Conservation (phyloP, 2,113 vertebrate species). For the Emydura subglobosa region DNA sequence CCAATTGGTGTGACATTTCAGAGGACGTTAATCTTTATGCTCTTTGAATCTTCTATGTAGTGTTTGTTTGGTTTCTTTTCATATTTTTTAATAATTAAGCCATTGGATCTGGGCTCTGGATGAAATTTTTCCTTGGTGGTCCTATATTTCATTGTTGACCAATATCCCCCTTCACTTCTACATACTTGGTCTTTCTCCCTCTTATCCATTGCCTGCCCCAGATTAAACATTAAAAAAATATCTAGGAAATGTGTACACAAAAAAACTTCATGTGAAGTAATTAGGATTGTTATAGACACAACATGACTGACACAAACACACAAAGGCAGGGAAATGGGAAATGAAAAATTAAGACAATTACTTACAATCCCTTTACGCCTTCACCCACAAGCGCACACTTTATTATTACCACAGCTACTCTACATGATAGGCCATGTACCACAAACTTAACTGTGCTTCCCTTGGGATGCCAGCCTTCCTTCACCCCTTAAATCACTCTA, state of each 20-base stretch:
- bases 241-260: background rate
- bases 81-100: constrained; percentile 45
- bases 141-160: background rate
- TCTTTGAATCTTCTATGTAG: background rate
- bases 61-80: constrained; percentile 27
- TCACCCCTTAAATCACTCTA: background rate
- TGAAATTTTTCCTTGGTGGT: constrained; percentile 6
- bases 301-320: background rate
- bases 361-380: background rate
- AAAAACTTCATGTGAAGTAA: constrained; percentile 5
- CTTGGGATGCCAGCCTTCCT: background rate
- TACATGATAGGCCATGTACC: background rate
- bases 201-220: background rate
- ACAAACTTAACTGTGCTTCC: background rate
- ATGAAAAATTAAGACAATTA: background rate
- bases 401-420: background rate
- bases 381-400: background rate
- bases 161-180: background rate
- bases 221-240: background rate
- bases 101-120: background rate
- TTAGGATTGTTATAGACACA: background rate
- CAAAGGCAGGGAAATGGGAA: background rate
- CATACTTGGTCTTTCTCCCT: background rate
- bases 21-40: constrained; percentile 29
- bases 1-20: background rate